Evolutionary conservation across 1,140 invertebrate species (phyloP).

Genomic region (Gryon sp.): DNA sequence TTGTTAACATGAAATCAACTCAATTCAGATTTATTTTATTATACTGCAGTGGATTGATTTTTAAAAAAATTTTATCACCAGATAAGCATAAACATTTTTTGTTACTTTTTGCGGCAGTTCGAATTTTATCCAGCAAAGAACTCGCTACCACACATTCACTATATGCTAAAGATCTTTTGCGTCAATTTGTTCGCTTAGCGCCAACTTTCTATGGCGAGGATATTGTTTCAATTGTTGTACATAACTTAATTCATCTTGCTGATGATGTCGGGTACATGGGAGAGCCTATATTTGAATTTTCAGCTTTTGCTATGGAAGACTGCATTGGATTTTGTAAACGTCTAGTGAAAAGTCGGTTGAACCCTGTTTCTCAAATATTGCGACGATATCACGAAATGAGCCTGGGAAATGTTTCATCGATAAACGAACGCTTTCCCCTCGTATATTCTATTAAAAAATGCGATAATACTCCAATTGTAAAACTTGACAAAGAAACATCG

Average conservation of each 20-base stretch:
- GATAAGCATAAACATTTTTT: slow-evolving; percentile 56
- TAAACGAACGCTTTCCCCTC: slow-evolving; percentile 1
- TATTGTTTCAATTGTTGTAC: slow-evolving; percentile 49
- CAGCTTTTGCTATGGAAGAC: slow-evolving; percentile 49
- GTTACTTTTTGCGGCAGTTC: slow-evolving; percentile 46
- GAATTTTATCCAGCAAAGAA: slow-evolving; percentile 45
- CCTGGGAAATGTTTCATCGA: background rate
- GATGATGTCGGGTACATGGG: slow-evolving; percentile 54
- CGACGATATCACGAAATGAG: slow-evolving; percentile 19
- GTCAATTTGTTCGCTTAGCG: slow-evolving; percentile 55
- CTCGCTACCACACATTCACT: slow-evolving; percentile 16
- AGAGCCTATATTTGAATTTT: slow-evolving; percentile 30
- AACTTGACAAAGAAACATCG: slow-evolving; percentile 3
- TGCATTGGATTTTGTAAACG: slow-evolving; percentile 23
- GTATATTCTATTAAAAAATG: slow-evolving; percentile 22
- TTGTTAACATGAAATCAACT: slow-evolving; percentile 54
- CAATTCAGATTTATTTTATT: slow-evolving; percentile 49
- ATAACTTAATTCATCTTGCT: slow-evolving; percentile 59
- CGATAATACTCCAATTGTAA: slow-evolving; percentile 9
- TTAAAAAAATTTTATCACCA: slow-evolving; percentile 38
- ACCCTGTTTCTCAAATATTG: slow-evolving; percentile 18
- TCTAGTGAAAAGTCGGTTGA: slow-evolving; percentile 5
- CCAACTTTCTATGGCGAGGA: slow-evolving; percentile 51
- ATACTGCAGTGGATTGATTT: slow-evolving; percentile 37
- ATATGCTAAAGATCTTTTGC: slow-evolving; percentile 53